A percentile compares a stretch with the other conserved stretches of the same genome.
Conservation (phyloP, 2,888 invertebrate species). For the Macrosiphum euphorbiae region DNA sequence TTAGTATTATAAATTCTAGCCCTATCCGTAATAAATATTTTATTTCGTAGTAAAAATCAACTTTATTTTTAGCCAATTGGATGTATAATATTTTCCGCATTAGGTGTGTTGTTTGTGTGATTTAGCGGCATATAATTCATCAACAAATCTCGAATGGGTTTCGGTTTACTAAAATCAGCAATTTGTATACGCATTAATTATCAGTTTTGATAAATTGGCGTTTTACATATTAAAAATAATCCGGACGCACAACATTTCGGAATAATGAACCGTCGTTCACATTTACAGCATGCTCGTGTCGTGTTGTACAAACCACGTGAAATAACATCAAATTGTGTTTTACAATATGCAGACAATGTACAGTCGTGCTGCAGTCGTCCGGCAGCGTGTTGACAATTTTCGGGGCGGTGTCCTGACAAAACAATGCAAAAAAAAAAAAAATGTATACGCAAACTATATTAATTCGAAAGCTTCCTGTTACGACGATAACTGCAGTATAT, state of each 20-base stretch:
- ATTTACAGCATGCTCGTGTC: background rate
- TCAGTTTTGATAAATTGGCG: background rate
- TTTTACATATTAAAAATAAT: background rate
- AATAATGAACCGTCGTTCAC: background rate
- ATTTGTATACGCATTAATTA: background rate
- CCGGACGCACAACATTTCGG: background rate
- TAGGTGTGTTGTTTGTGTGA: background rate
- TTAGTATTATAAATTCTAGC: background rate
- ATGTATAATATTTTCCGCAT: background rate
- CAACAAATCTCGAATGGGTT: background rate
- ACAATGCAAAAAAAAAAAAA: constrained; percentile 52
- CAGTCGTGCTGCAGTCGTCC: constrained; percentile 27
- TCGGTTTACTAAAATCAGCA: background rate
- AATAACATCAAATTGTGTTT: constrained; percentile 28
- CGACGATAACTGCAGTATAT: constrained; percentile 19
- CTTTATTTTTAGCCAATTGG: background rate
- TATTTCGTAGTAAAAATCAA: background rate
- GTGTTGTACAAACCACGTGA: background rate
- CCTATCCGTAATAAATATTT: background rate
- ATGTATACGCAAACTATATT: constrained; percentile 29
- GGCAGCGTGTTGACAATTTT: constrained; percentile 41
- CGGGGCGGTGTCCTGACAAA: constrained; percentile 52
- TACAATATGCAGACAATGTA: constrained; percentile 27
- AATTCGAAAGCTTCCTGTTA: constrained; percentile 55
- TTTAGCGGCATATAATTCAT: background rate